Conservation (phyloP, 2,888 invertebrate genomes). For the Phortica magna region DNA sequence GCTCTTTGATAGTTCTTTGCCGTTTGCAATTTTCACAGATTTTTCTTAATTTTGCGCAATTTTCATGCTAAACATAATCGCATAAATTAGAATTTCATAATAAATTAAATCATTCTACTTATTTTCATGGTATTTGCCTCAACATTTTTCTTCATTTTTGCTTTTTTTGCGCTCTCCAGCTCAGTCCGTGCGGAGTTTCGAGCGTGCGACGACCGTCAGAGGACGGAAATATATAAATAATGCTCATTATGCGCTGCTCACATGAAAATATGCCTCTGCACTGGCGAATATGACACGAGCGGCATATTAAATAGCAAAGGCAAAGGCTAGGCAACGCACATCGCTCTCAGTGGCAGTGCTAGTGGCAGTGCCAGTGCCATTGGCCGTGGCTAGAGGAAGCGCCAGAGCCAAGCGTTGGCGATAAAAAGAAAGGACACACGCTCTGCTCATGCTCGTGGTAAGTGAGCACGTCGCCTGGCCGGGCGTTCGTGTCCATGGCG, state of each 20-base stretch:
- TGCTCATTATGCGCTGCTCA: slow-evolving; percentile 59
- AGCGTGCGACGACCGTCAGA: background rate
- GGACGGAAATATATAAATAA: slow-evolving; percentile 55
- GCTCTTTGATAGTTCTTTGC: background rate
- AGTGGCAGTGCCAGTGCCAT: background rate
- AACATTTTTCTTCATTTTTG: too few species aligned
- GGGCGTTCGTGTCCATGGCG: slow-evolving; percentile 32
- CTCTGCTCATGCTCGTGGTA: background rate
- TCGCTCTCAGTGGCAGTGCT: background rate
- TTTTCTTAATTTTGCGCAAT: slow-evolving; percentile 29
- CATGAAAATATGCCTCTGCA: slow-evolving; percentile 50
- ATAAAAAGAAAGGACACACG: slow-evolving; percentile 49
- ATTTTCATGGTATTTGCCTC: slow-evolving; percentile 31
- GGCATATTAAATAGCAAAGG: slow-evolving; percentile 41
- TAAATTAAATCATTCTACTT: slow-evolving; percentile 38
- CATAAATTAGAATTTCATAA: slow-evolving; percentile 38
- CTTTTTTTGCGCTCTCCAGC: background rate
- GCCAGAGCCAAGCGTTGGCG: slow-evolving; percentile 28
- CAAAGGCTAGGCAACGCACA: background rate
- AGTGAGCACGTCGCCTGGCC: slow-evolving; percentile 26
- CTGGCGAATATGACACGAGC: slow-evolving; percentile 36
- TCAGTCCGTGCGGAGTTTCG: background rate
- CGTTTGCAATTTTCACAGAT: slow-evolving; percentile 24
- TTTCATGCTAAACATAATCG: slow-evolving; percentile 32
- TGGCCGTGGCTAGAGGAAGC: too few species aligned